Evolutionary conservation across 2,888 invertebrate species (phyloP), one percentile per base, ranked within the genome.

Genomic region (Sphecodes monilicornis): DNA sequence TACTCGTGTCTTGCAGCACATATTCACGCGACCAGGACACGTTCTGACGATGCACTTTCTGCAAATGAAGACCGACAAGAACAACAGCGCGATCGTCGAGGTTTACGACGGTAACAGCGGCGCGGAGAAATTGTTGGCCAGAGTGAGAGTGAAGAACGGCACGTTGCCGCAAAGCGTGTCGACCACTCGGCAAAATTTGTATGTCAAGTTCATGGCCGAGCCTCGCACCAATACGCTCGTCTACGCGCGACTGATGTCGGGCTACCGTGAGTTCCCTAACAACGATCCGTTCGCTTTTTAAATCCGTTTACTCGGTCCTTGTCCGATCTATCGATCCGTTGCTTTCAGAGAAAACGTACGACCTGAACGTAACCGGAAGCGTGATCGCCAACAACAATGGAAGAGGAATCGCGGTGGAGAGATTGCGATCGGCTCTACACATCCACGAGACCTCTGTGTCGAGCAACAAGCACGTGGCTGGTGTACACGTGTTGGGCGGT

Each of bases 401-500:
- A 0, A 97, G 99, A 93, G 99, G 99, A n/a, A 96, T 99, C 75
- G 98, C 97, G n/a, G 96, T 98, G 22, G 98, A 99, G 94, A 98
- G 98, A 94, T 96, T 99, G 78, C 96, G 99, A 92, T 98, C 98
- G 26, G 97, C 97, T 93, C 95, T 99, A n/a, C 97, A 98, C 93
- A 96, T 99, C 73, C 97, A 98, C 92, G 96, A 97, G 60, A 97
- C 97, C 18, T 97, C 97, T 0, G 96, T 99, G 74, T 97, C 97
- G 0, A 97, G 97, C 92, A 99, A 99, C 93, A 97, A 97, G 85
- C 97, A 99, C 93, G 97, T 98, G 1, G 98, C 98, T 3, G 99
- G 99, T 11, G 96, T 99, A 5, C 98, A 99, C 92, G 97, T 99
- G 2, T 96, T 97, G 1, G 97, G 97, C 90, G 99, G 99, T 3